A percentile compares a stretch with the other conserved stretches of the same genome.
phyloP scores from a whole-genome alignment of 2,113 vertebrate genomes.

The Lichenostomus cassidix region DNA sequence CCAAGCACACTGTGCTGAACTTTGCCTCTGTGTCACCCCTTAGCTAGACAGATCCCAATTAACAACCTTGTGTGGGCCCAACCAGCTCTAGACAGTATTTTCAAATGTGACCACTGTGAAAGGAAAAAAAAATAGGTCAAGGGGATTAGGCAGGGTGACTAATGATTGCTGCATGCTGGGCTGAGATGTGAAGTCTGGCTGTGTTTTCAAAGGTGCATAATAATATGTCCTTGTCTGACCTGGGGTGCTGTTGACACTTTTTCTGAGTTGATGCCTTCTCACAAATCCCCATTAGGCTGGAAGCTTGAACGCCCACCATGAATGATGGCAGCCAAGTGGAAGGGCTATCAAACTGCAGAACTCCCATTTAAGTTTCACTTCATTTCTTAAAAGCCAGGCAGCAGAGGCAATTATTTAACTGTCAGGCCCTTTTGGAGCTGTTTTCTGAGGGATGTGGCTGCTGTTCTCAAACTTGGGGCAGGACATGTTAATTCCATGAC shows the following conservation, averaged over 20 bases:
- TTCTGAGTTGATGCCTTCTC: slow-evolving; percentile 34
- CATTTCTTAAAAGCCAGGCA: neutral
- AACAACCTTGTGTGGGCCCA: neutral
- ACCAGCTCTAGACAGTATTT: neutral
- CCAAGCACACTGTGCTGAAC: neutral
- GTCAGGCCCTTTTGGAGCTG: neutral
- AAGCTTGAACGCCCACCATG: neutral
- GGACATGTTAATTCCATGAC: neutral
- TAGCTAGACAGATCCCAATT: slow-evolving; percentile 30
- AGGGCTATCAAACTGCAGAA: slow-evolving; percentile 12
- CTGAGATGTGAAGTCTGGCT: slow-evolving; percentile 33
- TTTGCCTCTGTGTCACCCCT: neutral
- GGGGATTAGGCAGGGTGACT: slow-evolving; percentile 45
- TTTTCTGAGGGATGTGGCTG: neutral
- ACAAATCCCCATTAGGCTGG: slow-evolving; percentile 32
- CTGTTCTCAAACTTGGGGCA: neutral
- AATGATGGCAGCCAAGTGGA: neutral
- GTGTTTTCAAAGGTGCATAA: slow-evolving; percentile 55
- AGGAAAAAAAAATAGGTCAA: slow-evolving; percentile 40
- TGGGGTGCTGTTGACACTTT: slow-evolving; percentile 36
- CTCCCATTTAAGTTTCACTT: neutral
- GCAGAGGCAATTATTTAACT: neutral
- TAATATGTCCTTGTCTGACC: slow-evolving; percentile 59
- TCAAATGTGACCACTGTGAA: slow-evolving; percentile 44
- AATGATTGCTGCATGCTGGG: slow-evolving; percentile 44